Evolutionary conservation across 1,140 invertebrate genomes (phyloP).

Genomic region (Ceratoteleas bidentatus): DNA sequence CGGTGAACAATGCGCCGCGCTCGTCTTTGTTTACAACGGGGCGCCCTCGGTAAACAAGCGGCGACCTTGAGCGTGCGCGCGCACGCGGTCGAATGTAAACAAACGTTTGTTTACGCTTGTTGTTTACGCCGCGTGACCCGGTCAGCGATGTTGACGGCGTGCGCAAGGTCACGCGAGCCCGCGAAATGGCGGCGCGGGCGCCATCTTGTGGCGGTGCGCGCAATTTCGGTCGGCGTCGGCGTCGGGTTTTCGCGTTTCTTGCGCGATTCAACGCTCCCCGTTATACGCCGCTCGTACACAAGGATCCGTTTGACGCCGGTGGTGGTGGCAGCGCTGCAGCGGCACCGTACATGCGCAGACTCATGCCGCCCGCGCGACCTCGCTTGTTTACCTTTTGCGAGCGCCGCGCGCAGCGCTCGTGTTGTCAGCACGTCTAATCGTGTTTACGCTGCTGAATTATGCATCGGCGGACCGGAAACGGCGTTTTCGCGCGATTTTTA

Average conservation of each 20-base stretch:
- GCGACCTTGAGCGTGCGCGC: conserved; percentile 36
- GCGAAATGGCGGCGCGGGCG: neutral
- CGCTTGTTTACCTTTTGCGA: conserved; percentile 56
- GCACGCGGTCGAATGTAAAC: conserved; percentile 34
- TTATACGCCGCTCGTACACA: conserved; percentile 56
- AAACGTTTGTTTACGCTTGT: conserved; percentile 52
- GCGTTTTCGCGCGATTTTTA: too few relatives aligned
- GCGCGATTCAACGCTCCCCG: conserved; percentile 38
- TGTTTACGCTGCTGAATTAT: conserved; percentile 31
- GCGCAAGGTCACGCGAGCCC: neutral
- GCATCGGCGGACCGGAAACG: conserved; percentile 18
- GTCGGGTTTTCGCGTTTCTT: too few relatives aligned
- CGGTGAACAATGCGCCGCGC: neutral
- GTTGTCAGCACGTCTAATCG: conserved; percentile 29
- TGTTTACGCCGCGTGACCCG: conserved; percentile 43
- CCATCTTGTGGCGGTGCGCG: neutral
- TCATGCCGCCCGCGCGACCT: conserved; percentile 7
- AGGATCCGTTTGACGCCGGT: conserved; percentile 44
- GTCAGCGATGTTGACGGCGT: conserved; percentile 33
- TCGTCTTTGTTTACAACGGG: conserved; percentile 10
- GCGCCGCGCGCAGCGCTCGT: conserved; percentile 23
- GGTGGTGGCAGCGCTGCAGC: conserved; percentile 1
- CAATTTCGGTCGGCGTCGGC: neutral
- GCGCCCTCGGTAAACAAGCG: conserved; percentile 13
- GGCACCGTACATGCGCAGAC: conserved; percentile 20